Evolutionary conservation across 2,113 vertebrate genomes (phyloP), one percentile per base, ranked within the genome.

Genomic region (Casuarius casuarius): DNA sequence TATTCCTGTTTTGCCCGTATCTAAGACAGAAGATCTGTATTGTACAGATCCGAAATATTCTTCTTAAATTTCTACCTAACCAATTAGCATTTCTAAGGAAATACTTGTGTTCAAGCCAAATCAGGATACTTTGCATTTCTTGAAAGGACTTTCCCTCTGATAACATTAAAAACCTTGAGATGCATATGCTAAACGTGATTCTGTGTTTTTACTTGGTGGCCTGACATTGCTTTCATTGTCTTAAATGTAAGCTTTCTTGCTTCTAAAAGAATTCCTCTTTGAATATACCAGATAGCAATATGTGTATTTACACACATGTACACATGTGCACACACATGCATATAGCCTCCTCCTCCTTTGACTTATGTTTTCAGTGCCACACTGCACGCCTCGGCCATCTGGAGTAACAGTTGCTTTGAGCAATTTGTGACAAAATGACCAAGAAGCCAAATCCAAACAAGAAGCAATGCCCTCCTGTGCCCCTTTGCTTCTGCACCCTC

Each of bases 41-140:
- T 73, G 26, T 28, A 46, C 52, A 67, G 68, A 67, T 80, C 44
- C 18, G 84, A 92, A 96, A 94, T 58, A 75, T 11, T 77, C 8
- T 75, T 80, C 49, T 93, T 86, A 81, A 33, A 54, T 84, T 95
- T 95, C 91, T 82, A 84, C 51, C 77, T 86, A 85, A 48, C 49
- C 70, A 65, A 80, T 94, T 95, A 93, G 35, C 89, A 73, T 95
- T 96, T 95, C 84, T 94, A 66, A 91, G 59, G 42, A 61, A 92
- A 95, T 89, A 73, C n/a, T 95, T 94, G 56, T 86, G 58, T 72
- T 94, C 40, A 84, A 94, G 74, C n/a, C 68, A 95, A 66, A 95
- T 84, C 84, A 95, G 54, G 31, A 84, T 71, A 82, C 49, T 94
- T 94, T 90, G 48, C 48, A 88, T 87, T 93, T 94, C 73, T 94